A percentile compares a stretch with the other conserved stretches of the same genome.
phyloP scores from a whole-genome alignment of 2,797 vertebrate species.

The Rhadinocentrus ornatus region DNA sequence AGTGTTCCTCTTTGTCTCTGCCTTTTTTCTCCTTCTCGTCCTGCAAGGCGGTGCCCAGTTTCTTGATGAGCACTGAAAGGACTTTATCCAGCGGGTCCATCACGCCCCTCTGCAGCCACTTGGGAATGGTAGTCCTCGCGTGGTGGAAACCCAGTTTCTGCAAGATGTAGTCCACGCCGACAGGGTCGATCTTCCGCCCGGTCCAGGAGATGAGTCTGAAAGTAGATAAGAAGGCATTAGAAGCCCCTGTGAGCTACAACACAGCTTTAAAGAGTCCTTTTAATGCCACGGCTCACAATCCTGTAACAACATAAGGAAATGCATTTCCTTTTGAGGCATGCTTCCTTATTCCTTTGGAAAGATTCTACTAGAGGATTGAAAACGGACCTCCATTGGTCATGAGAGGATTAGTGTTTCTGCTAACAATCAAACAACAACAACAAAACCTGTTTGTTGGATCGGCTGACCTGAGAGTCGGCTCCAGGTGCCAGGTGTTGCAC shows the following conservation, averaged over 20 bases:
- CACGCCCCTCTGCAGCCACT: conserved; percentile 98
- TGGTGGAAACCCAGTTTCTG: conserved; percentile 99
- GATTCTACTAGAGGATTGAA: not conserved
- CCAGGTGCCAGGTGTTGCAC: conserved; percentile 99
- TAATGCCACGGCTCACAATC: too few species aligned
- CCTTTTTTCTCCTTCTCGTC: conserved; percentile 96
- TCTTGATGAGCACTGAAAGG: conserved; percentile 96
- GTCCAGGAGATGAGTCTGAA: conserved; percentile 98
- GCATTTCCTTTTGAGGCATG: too few species aligned
- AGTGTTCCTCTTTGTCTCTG: conserved; percentile 94
- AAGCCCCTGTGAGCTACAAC: too few species aligned
- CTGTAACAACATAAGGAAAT: too few species aligned
- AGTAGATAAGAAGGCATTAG: not conserved
- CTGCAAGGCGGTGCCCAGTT: conserved; percentile 94
- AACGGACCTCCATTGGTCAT: not conserved
- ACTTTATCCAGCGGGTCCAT: conserved; percentile 99
- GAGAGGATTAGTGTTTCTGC: not conserved
- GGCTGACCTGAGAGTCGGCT: conserved; percentile 92
- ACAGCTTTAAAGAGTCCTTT: too few species aligned
- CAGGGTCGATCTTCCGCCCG: conserved; percentile 97
- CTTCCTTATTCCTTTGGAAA: too few species aligned
- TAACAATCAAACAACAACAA: too few species aligned
- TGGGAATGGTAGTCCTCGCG: conserved; percentile 98
- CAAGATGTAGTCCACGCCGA: conserved; percentile 98
- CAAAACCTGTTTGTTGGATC: not conserved